Evolutionary conservation across 2,888 invertebrate species (phyloP), one percentile per base, ranked within the genome.

Genomic region (Malacosoma neustria): DNA sequence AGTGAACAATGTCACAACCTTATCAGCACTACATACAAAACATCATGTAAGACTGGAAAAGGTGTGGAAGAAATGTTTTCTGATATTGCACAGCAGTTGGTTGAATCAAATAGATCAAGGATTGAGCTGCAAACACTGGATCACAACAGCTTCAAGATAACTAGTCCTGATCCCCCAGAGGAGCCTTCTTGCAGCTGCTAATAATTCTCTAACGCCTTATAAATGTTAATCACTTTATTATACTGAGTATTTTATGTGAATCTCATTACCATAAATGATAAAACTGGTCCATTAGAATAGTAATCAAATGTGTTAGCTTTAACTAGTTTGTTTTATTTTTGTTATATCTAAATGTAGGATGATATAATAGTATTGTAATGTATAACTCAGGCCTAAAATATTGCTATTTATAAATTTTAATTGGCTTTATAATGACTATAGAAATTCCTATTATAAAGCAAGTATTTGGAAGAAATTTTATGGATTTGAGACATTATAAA

Each of bases 1-100:
- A 93, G 94, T 79, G 95, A 95, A 71, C 96, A 97, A 72, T 96
- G 96, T 69, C 96, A 96, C 72, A 94, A 94, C 70, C 87, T 97
- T 36, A 92, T 97, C 49, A 94, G 93, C 64, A 93, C 92, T 36
- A 93, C 93, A 34, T 97, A 95, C 67, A 94, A 93, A 74, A 95
- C 95, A 11, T 96, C 96, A 3, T 97, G 97, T 70, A 95, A 93
- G 73, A 92, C 92, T 35, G 94, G 94, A 2, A 91, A 91, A 60
- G 96, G 96, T 4, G 87, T 97, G 13, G 93, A 95, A 46, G 93
- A 96, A 69, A 97, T 97, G 97, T 97, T 97, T 68, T 85, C 89
- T 32, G 95, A 96, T 56, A 96, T 97, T 65, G 95, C 96, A 6
- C 87, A 88, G 40, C 94, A 94, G 51, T 72, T 96, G 42, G 91